Conservation (phyloP, 2,113 vertebrate genomes). For the Barnardius zonarius region DNA sequence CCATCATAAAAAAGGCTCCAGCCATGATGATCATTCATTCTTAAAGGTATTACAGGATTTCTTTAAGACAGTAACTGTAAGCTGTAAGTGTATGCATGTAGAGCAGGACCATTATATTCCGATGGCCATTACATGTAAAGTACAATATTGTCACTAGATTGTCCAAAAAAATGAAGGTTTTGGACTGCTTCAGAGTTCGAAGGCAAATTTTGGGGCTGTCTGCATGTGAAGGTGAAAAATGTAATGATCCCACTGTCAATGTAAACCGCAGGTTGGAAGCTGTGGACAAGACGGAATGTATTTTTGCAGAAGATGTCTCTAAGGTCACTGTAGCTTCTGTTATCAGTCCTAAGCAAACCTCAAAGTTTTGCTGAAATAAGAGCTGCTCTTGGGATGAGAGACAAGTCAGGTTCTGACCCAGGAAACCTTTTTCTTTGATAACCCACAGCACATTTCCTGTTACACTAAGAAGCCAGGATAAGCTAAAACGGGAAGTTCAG, state of each 20-base stretch:
- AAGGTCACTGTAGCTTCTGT: not conserved
- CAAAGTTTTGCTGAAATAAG: not conserved
- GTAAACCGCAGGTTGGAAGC: not conserved
- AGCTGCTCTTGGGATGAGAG: not conserved
- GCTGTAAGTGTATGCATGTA: not conserved
- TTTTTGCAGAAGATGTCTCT: not conserved
- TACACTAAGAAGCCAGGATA: not conserved
- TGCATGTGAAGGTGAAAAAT: not conserved
- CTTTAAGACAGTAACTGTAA: not conserved
- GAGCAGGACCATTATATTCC: not conserved
- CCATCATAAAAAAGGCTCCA: not conserved
- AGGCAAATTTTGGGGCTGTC: not conserved
- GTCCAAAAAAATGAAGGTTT: not conserved
- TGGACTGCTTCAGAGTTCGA: not conserved
- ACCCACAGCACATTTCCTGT: accelerated
- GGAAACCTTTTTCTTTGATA: not conserved
- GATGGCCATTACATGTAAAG: not conserved
- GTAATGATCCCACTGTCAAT: not conserved
- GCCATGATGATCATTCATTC: not conserved
- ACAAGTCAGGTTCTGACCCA: not conserved
- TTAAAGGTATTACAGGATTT: not conserved
- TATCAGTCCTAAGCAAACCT: not conserved
- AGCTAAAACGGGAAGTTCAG: not conserved
- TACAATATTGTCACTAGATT: not conserved
- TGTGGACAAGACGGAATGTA: not conserved